Base-by-base conservation (phyloP, 1,140 invertebrate species). In the Melipona quadrifasciata region DNA sequence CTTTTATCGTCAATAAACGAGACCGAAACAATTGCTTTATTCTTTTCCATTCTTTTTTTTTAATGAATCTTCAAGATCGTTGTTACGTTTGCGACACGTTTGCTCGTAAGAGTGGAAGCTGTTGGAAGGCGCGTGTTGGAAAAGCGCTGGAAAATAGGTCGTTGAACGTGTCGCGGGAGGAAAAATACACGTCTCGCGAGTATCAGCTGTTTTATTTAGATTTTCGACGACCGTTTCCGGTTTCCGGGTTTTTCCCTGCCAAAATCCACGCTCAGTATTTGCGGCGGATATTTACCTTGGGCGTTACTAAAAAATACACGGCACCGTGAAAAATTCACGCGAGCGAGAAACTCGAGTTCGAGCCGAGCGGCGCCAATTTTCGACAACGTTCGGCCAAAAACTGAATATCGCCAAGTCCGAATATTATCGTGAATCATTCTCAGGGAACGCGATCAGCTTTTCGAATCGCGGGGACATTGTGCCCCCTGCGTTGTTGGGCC, bases 371-470 rank as follows among this genome's bases (percentile, higher is more conserved):
- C 8, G 27, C 31, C 67, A 27, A 39, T 53, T 68, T 47, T 17
- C 64, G 47, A 11, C 51, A 34, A 68, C 47, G 17, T 68, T 27
- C 19, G 61, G n/a, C 27, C 68, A 24, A 27, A n/a, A 64, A 73
- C 8, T 27, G 12, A 11, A n/a, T n/a, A n/a, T n/a, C n/a, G 24
- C 53, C 0, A 39, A 39, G 21, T 55, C 19, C 31, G 27, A 74
- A 67, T 82, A 65, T 75, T 75, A 55, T 8, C 31, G 71, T 75
- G 39, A 75, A 82, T 82, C 71, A 82, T 74, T 75, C 74, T 74
- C 70, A 64, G 80, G 53, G 19, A 64, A 81, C 39, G 21, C 39
- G 57, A 73, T 53, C 68, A 51, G n/a, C 47, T 68, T 61, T 71
- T 80, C n/a, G 68, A 47, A 21, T 61, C 53, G 75, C 0, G 19